Base-by-base conservation (phyloP, 2,888 invertebrate genomes). In the Acleris literana region DNA sequence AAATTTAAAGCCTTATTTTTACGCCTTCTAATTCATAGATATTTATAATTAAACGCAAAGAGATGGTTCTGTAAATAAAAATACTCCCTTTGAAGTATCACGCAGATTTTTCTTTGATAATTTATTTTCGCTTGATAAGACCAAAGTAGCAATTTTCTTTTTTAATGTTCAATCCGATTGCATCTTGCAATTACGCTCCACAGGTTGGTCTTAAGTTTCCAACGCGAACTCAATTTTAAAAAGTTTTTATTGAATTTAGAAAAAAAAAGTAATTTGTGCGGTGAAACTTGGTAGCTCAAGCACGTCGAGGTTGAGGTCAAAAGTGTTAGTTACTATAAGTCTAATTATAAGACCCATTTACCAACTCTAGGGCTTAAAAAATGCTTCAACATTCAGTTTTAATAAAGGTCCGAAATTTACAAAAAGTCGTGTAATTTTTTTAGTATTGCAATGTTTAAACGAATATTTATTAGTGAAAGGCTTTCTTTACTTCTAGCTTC, bases 81-180 rank as follows among this genome's bases (percentile, higher is more conserved):
- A 44, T n/a, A 44, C 39, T 55, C 20, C 16, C 55, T 43, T 43
- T 55, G 39, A 55, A 43, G 20, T 53, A 48, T 43, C 57, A 17
- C 16, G 25, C 43, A 39, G 39, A 5, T 58, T 48, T 49, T 49
- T 18, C 48, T 48, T 29, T 16, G n/a, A 53, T 39, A 53, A 17
- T 5, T 55, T 43, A 43, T 55, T 55, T 55, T 22, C 22, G 43
- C 43, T 55, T n/a, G 39, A 43, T 43, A 39, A 20, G 20, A 20
- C 43, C 43, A 22, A 39, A 33, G 48, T 44, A 43, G 18, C 54
- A 25, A 46, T 48, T 33, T 64, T 60, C 54, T 60, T 64, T 60
- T 64, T 22, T 60, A 55, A 60, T 64, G 60, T 64, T 55, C 48
- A 54, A 43, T 59, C 39, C 54, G 29, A 64, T 55, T 64, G 46